Percentiles rank a stretch among this genome's conserved stretches.
phyloP scores from a whole-genome alignment of 2,113 vertebrate genomes.

The Paradoxurus hermaphroditus region DNA sequence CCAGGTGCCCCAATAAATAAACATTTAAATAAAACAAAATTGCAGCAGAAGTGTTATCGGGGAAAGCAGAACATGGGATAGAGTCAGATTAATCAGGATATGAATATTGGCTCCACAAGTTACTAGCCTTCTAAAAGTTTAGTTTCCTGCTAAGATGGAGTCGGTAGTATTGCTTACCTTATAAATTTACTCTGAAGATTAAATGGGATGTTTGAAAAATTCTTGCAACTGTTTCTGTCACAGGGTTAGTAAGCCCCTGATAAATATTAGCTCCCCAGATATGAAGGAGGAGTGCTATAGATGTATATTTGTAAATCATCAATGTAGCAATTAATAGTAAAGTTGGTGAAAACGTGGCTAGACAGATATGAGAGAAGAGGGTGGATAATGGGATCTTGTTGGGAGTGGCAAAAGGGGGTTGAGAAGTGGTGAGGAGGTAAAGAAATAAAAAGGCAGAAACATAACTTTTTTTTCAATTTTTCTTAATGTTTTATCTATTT shows the following conservation, averaged over 20 bases:
- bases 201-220: constrained; percentile 32
- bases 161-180: neutral
- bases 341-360: neutral
- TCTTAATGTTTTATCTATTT: no score
- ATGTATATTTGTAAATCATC: neutral
- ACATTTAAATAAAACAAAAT: neutral
- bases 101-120: neutral
- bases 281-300: neutral
- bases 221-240: constrained; percentile 28
- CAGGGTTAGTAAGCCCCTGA: neutral
- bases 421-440: neutral
- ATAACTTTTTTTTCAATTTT: no score
- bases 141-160: neutral
- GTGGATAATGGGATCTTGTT: neutral
- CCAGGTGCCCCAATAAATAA: no score
- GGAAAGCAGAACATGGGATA: neutral
- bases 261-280: neutral
- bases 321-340: neutral
- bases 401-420: neutral
- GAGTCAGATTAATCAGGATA: neutral
- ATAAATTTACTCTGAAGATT: neutral
- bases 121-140: neutral
- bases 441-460: neutral
- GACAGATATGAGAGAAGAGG: neutral
- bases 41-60: neutral